Base-by-base conservation (phyloP, 2,113 vertebrate genomes). In the Acrocephalus kingi region DNA sequence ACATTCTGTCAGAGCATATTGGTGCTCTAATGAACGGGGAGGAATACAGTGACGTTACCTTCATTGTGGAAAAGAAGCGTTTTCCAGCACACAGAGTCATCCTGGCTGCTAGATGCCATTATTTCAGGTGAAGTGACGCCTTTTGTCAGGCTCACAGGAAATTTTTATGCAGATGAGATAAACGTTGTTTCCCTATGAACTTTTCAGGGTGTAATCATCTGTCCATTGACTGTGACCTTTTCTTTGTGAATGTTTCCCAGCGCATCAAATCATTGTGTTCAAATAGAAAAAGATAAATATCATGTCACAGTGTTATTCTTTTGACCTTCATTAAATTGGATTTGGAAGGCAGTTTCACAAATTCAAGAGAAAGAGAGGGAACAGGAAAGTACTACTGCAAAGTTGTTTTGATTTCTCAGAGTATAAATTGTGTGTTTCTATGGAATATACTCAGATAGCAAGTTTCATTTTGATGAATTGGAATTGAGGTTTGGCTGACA, bases 21-120 rank as follows among this genome's bases (percentile, higher is more conserved):
- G 99, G 99, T 21, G 99, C 98, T 27, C 98, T 99, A 78, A 98
- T 99, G 94, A 98, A 99, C 5, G 99, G 98, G 3, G 99, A 99
- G 89, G 99, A 99, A 74, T 99, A 99, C 89, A 99, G 99, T 16
- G 99, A 99, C 2, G 99, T 99, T 95, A 99, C 99, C 54, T 99
- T 99, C 87, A 97, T 99, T 30, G 99, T 99, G 97, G 99, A 99
- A 96, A 99, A 99, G 97, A 99, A 99, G 93, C 98, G 98, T 17
- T 99, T 99, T 96, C 98, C 99, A 0, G 99, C 99, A 7, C 99
- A 99, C 97, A 98, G 99, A 76, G 99, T 99, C 82, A 99, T 99
- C 96, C 98, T 99, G 97, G 99, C 99, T 58, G 99, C 99, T 11
- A 98, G 99, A 52, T 99, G 99, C 92, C 99, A 99, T 80, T 99